Conservation (phyloP, 1,140 invertebrate genomes). For the Zaprionus kolodkinae region DNA sequence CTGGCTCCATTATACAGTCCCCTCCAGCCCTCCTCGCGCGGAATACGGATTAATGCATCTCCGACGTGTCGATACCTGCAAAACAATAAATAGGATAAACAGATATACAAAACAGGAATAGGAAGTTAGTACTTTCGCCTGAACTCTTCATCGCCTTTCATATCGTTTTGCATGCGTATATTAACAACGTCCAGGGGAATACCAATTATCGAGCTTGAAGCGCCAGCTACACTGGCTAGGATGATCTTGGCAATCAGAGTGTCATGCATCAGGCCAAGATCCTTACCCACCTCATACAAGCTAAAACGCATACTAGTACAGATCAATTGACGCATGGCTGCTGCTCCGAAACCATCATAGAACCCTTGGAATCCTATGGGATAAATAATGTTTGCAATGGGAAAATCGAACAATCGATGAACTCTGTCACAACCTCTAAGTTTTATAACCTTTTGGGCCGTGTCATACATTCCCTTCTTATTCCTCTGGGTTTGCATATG, state of each 20-base stretch:
- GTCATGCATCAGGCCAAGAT: conserved; percentile 84
- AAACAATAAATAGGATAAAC: neutral
- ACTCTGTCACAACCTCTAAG: conserved; percentile 22
- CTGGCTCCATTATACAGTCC: conserved; percentile 94
- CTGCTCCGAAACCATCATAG: conserved; percentile 98
- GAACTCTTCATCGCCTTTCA: conserved; percentile 89
- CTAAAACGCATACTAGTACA: conserved; percentile 98
- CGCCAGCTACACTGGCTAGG: conserved; percentile 93
- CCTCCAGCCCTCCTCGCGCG: conserved; percentile 91
- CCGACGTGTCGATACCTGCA: conserved; percentile 97
- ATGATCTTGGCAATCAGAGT: conserved; percentile 88
- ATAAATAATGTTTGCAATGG: neutral
- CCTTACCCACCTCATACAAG: conserved; percentile 94
- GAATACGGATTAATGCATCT: conserved; percentile 94
- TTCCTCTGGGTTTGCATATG: conserved; percentile 52
- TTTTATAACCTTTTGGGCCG: conserved; percentile 20
- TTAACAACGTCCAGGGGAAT: conserved; percentile 98
- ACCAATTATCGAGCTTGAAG: conserved; percentile 86
- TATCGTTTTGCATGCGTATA: conserved; percentile 99
- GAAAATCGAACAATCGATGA: neutral
- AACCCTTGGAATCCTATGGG: conserved; percentile 91
- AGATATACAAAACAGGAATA: neutral
- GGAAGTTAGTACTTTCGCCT: conserved; percentile 31
- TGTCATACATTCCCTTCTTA: conserved; percentile 12
- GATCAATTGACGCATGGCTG: conserved; percentile 95